Evolutionary conservation across 2,113 vertebrate species (phyloP).

Genomic region (Pachypanchax playfairii): DNA sequence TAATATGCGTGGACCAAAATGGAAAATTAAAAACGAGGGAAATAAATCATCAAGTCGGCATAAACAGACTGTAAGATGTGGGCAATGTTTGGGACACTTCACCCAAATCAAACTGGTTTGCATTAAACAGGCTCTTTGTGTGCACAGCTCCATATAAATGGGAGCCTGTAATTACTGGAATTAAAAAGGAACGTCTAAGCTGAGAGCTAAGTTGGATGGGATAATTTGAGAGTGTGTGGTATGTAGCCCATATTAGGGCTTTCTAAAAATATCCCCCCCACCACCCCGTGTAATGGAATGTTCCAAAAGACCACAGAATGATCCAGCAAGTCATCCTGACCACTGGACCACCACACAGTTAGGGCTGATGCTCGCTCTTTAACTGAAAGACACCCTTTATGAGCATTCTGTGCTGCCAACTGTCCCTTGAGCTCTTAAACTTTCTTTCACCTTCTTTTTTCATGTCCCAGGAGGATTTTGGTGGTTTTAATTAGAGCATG

Average conservation of each 20-base stretch:
- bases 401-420: slow-evolving; percentile 37
- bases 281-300: slow-evolving; percentile 83
- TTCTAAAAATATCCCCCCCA: slow-evolving; percentile 86
- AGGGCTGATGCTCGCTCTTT: slow-evolving; percentile 64
- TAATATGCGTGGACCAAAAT: slow-evolving; percentile 58
- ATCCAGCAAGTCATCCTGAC: slow-evolving; percentile 75
- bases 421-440: slow-evolving; percentile 20
- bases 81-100: slow-evolving; percentile 82
- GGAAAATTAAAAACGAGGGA: slow-evolving; percentile 61
- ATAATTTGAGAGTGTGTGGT: slow-evolving; percentile 90
- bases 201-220: slow-evolving; percentile 85
- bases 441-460: slow-evolving; percentile 62
- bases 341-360: slow-evolving; percentile 68
- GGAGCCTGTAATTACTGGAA: slow-evolving; percentile 87
- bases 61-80: slow-evolving; percentile 82
- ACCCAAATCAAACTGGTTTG: slow-evolving; percentile 86
- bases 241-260: slow-evolving; percentile 86
- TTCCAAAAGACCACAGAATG: slow-evolving; percentile 82
- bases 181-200: slow-evolving; percentile 89
- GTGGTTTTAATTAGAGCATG: slow-evolving; percentile 48
- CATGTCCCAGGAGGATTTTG: slow-evolving; percentile 39
- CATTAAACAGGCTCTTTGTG: slow-evolving; percentile 87
- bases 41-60: slow-evolving; percentile 85
- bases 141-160: slow-evolving; percentile 85
- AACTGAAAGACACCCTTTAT: slow-evolving; percentile 50